A percentile compares a stretch with the other conserved stretches of the same genome.
Conservation (phyloP, 2,113 vertebrate species). For the Tylochromis polylepis region DNA sequence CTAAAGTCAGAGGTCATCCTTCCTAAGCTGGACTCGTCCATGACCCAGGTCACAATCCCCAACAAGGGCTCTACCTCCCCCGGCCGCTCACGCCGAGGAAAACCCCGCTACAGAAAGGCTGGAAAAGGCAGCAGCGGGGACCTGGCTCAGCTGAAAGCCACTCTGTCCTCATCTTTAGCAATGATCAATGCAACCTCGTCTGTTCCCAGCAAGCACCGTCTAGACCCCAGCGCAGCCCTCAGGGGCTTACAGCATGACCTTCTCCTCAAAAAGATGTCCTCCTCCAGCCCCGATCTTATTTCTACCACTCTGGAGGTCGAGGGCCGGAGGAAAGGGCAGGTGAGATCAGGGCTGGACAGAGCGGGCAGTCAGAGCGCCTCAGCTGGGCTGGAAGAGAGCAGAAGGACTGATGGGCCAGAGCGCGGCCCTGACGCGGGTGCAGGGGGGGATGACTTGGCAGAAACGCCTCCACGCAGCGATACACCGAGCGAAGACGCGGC, state of each 20-base stretch:
- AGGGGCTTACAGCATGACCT: conserved; percentile 83
- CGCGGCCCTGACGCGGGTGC: conserved; percentile 32
- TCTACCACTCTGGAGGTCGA: conserved; percentile 81
- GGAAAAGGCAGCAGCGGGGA: conserved; percentile 86
- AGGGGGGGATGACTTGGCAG: conserved; percentile 55
- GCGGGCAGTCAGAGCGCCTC: conserved; percentile 67
- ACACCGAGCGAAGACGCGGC: conserved; percentile 80
- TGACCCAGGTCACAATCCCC: conserved; percentile 87
- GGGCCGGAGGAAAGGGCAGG: conserved; percentile 61
- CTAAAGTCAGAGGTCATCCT: conserved; percentile 90
- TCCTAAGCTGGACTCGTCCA: conserved; percentile 87
- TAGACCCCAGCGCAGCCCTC: conserved; percentile 76
- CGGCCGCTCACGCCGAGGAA: conserved; percentile 83
- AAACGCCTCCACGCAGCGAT: conserved; percentile 76
- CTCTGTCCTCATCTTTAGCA: conserved; percentile 69
- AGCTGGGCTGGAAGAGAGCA: conserved; percentile 63
- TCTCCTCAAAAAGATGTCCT: conserved; percentile 85
- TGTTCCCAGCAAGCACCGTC: conserved; percentile 64
- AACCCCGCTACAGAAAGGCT: conserved; percentile 85
- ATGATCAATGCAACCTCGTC: conserved; percentile 54
- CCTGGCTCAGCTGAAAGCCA: conserved; percentile 79
- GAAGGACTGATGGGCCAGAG: conserved; percentile 13
- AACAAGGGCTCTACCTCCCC: conserved; percentile 88
- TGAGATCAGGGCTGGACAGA: conserved; percentile 52
- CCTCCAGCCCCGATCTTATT: conserved; percentile 89